Percentiles rank a stretch among this genome's conserved stretches.
These are phyloP conservation scores for Chrysoperla carnea DNA, from an alignment of 1,140 invertebrate species.

Conservation along the genomic window DNA sequence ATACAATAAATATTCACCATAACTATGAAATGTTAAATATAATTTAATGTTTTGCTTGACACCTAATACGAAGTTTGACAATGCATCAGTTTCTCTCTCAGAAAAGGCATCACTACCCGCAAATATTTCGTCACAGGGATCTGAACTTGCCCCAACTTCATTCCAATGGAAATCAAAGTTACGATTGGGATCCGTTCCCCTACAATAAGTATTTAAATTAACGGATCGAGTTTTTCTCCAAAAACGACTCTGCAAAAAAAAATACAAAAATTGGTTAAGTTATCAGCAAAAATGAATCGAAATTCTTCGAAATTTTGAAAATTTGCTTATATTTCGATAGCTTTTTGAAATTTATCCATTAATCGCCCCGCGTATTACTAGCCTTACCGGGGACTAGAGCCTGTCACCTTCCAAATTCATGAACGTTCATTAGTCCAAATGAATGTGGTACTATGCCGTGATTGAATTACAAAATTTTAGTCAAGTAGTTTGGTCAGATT, in stretches of 20 bases:
- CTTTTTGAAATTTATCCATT: no score
- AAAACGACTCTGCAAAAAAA: constrained; percentile 29
- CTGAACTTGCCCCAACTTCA: constrained; percentile 35
- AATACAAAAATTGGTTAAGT: no score
- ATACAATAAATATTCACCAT: constrained; percentile 45
- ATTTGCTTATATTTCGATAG: no score
- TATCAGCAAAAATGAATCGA: no score
- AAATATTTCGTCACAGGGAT: constrained; percentile 46
- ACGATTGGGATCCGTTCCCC: constrained; percentile 45
- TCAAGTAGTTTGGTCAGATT: no score
- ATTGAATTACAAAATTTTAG: no score
- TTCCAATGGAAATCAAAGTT: constrained; percentile 52
- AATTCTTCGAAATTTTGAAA: no score
- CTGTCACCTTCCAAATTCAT: no score
- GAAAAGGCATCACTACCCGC: constrained; percentile 53
- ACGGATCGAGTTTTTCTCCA: constrained; percentile 45
- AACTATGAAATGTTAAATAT: constrained; percentile 53
- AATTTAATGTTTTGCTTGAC: constrained; percentile 30
- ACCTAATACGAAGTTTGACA: constrained; percentile 30
- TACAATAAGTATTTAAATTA: constrained; percentile 21
- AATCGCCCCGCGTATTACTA: no score
- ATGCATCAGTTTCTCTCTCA: constrained; percentile 46
- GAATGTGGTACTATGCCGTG: no score
- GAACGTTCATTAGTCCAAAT: no score
- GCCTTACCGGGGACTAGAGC: no score